phyloP scores from a whole-genome alignment of 2,113 vertebrate species.

The Microtus pennsylvanicus region DNA sequence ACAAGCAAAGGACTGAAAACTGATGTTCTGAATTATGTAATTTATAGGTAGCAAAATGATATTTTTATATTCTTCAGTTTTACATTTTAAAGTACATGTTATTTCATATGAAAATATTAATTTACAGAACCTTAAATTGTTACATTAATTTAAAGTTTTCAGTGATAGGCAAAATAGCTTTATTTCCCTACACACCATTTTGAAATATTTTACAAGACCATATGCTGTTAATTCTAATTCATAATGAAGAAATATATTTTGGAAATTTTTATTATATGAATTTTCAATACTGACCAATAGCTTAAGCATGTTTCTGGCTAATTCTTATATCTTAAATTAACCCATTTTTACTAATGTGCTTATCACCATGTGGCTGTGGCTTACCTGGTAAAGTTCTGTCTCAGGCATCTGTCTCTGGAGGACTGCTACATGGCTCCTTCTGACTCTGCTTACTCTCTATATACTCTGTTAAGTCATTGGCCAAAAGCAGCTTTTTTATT shows the following conservation, averaged over 20 bases:
- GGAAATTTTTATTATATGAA: neutral
- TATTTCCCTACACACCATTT: neutral
- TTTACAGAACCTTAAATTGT: neutral
- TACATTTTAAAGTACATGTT: neutral
- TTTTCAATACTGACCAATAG: neutral
- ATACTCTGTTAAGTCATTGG: too few species aligned
- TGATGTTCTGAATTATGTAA: neutral
- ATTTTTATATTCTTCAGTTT: neutral
- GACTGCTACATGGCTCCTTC: too few species aligned
- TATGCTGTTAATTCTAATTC: neutral
- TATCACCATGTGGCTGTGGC: too few species aligned
- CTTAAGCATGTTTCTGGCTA: too few species aligned
- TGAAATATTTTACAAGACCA: neutral
- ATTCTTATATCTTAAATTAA: too few species aligned
- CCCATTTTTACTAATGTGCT: too few species aligned
- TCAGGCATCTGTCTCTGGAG: too few species aligned
- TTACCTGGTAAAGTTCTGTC: too few species aligned
- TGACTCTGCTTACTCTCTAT: too few species aligned
- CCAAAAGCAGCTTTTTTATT: too few species aligned
- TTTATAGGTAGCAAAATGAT: neutral
- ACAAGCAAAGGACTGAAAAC: neutral
- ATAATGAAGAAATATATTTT: neutral
- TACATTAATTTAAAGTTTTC: constrained; percentile 22
- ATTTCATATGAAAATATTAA: neutral
- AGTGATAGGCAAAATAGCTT: neutral